Base-by-base conservation (phyloP, 2,113 vertebrate genomes). In the Riparia riparia region DNA sequence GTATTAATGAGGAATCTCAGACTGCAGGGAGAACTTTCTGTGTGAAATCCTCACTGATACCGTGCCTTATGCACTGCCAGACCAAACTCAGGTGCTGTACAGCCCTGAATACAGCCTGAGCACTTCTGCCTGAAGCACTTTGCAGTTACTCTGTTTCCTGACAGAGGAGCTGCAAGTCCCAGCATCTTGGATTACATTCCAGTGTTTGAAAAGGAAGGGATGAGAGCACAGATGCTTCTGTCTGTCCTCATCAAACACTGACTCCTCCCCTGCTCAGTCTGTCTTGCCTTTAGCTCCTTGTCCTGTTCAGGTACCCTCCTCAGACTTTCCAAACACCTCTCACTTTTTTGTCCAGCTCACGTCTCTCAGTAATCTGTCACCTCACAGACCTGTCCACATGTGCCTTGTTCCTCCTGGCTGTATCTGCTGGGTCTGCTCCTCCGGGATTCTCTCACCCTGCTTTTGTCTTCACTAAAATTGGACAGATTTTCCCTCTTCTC, bases 371-470 rank as follows among this genome's bases (percentile, higher is more conserved):
- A 68, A 7, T 50, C 41, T 80, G 21, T 86, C 39, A 25, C 60
- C 25, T 57, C 21, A 5, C 17, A 76, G 73, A 64, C 29, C 20
- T 0, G 0, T 32, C 60, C 44, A 26, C 12, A 0, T 9, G 10
- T 92, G 51, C 80, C 10, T 0, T 51, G 28, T 72, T 90, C 41
- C 53, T 17, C 20, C 17, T 44, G 63, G 32, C 44, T 82, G 0
- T 41, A 20, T n/a, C 78, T 91, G 49, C 74, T 86, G 71, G 63
- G 13, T 82, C 93, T 90, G 71, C 54, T 88, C 14, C 32, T 88
- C 22, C 29, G 77, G 71, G 34, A 13, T 84, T 74, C 65, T 87
- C 19, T 85, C 31, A 21, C 86, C 17, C 14, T 70, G 32, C 32
- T 81, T 65, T 42, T 86, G 16, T 83, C 72, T 39, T 65, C 29